Base-by-base conservation (phyloP, 2,888 invertebrate species). In the Drosophila testacea region DNA sequence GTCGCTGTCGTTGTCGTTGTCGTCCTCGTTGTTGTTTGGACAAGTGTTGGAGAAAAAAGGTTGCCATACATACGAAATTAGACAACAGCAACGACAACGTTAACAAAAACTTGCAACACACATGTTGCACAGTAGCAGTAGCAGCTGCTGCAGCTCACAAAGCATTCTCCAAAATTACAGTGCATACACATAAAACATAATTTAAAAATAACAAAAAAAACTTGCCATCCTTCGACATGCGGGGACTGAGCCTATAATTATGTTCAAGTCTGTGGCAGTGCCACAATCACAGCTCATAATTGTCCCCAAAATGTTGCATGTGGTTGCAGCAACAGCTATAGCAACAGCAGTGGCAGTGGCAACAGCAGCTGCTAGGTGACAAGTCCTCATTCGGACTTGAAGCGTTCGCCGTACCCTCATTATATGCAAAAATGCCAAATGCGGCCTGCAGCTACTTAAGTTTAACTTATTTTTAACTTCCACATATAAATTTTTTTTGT, bases 401-500 rank as follows among this genome's bases (percentile, higher is more conserved):
- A 22, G 41, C 60, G 27, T 60, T 50, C 46, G 48, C n/a, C n/a
- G 64, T 65, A 85, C 85, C 85, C 85, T 85, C 82, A 85, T 85
- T 85, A 85, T 85, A 85, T 85, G 84, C 89, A 87, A 84, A 84
- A 76, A 81, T 83, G 84, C 74, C 83, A 82, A 79, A 68, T 67
- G 64, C 57, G 68, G 70, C 84, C 87, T 70, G 55, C 47, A 79
- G 84, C 84, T 69, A 89, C 77, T 89, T 89, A 81, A 88, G 83
- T 81, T 84, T 81, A 87, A 84, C 87, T 87, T 84, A 84, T 84
- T 87, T 84, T 87, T 87, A 84, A 84, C 84, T 84, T 87, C 72
- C 88, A 88, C 79, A 83, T 68, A 77, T 69, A 79, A 57, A 64
- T 69, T 62, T 62, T 61, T 62, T 61, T 54, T 10, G 52, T 56